Evolutionary conservation across 2,797 vertebrate species (phyloP).

Genomic region (Meda fulgida): DNA sequence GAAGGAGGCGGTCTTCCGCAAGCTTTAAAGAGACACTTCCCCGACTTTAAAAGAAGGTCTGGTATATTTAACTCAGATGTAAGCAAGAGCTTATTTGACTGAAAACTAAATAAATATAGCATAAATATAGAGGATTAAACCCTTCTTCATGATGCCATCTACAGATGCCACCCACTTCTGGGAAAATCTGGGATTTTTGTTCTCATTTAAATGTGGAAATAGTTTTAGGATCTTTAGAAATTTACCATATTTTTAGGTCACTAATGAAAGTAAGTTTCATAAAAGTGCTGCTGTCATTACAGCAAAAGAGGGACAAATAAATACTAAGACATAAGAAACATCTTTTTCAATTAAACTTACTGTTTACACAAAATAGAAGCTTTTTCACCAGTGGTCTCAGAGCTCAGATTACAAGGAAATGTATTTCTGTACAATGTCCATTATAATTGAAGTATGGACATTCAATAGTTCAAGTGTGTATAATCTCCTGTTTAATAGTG

Average conservation of each 20-base stretch:
- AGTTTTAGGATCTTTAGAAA: neutral
- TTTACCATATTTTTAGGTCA: neutral
- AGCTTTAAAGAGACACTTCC: conserved; percentile 36
- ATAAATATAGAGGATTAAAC: no score
- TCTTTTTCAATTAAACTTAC: neutral
- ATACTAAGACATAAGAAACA: neutral
- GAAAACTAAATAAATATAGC: neutral
- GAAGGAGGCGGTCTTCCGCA: conserved; percentile 11
- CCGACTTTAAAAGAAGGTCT: neutral
- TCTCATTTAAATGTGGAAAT: neutral
- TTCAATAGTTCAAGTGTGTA: no score
- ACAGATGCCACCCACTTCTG: neutral
- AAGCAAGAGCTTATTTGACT: neutral
- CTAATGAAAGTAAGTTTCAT: neutral
- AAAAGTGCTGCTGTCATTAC: neutral
- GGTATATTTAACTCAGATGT: neutral
- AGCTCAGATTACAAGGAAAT: neutral
- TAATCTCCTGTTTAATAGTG: neutral
- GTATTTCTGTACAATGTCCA: neutral
- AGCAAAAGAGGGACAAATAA: neutral
- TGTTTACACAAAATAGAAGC: neutral
- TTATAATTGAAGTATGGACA: neutral
- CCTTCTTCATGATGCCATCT: no score
- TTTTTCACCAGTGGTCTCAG: neutral
- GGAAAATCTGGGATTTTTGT: neutral